Base-by-base conservation (phyloP, 2,797 vertebrate genomes). In the Sylvilagus floridanus region DNA sequence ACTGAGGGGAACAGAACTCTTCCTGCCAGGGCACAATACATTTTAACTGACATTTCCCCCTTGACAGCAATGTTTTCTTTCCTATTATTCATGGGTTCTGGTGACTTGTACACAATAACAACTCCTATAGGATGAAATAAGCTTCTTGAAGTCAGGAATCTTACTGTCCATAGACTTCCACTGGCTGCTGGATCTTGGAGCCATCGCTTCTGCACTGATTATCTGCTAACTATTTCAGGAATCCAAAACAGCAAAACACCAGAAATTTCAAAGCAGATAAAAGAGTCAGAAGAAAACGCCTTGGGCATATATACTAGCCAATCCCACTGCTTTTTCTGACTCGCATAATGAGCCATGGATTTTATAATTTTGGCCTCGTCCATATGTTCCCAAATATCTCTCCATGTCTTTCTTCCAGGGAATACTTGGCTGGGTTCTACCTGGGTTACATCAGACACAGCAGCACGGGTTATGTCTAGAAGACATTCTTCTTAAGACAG, bases 181-280 rank as follows among this genome's bases (percentile, higher is more conserved):
- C 68, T 94, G 93, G 79, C 78, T 96, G 65, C 62, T 88, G 22
- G 73, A 83, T 94, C 83, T 92, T 88, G 11, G 63, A 95, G 79
- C 63, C 88, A 84, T 94, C 88, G 93, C 93, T 94, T 93, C 82
- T 88, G 60, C 52, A 90, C 60, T 72, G 35, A 84, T 88, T 90
- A 69, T 68, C 65, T 93, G 63, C 81, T 94, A 96, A 79, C 85
- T 90, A 83, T 96, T 97, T 97, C 88, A 96, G 91, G 75, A 96
- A 96, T 96, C 96, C 90, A 94, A 95, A 96, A 95, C 65, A 94
- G 71, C 66, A 94, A 90, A 60, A 90, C 54, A 75, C 92, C 78
- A 96, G 83, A 96, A 95, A 96, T 86, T 94, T 96, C 90, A 96
- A 96, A 93, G 85, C 88, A 97, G 92, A 89, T 95, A 96, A 96